Evolutionary conservation across 2,113 vertebrate species (phyloP), one percentile per base, ranked within the genome.

Genomic region (Melierax canorus): DNA sequence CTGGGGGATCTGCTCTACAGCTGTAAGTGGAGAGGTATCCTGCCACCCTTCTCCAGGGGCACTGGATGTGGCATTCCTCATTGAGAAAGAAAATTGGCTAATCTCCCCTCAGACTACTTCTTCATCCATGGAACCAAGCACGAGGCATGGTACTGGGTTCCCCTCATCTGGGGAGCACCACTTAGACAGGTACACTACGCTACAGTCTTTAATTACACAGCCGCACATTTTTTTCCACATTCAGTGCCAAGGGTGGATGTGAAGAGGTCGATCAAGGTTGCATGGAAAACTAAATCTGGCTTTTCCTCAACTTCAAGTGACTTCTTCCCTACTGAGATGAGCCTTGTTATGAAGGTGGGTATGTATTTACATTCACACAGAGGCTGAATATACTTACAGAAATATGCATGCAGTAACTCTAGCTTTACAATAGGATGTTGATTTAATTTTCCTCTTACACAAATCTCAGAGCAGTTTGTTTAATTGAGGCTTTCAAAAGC

Each of bases 401-500:
- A 78, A 67, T 68, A 26, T 8, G 53, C 68, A 9, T 51, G 59
- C 79, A 55, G 38, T 72, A 88, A 63, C 82, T 94, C 75, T 2
- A 1, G 64, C 68, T 92, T 94, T 80, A 92, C 90, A 93, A 60
- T 76, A 43, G 67, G 71, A 94, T 83, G 81, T 86, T 95, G 92
- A 75, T 92, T 93, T 95, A 34, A 94, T 97, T 88, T 96, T 76
- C 72, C 67, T 93, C 82, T 93, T 88, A 46, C 59, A 84, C 55
- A 64, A 77, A 92, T 95, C 82, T 95, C 72, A 38, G 62, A 93
- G 79, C 59, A 88, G 51, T 88, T 95, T 91, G 67, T 95, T 91
- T 96, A 90, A 93, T 94, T 88, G 93, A 95, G 82, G 39, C 88
- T 91, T 96, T 96, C 68, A 55, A 59, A 82, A 83, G 45, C 88